Evolutionary conservation across 2,888 invertebrate genomes (phyloP).

Genomic region (Cryptocephalus moraei): DNA sequence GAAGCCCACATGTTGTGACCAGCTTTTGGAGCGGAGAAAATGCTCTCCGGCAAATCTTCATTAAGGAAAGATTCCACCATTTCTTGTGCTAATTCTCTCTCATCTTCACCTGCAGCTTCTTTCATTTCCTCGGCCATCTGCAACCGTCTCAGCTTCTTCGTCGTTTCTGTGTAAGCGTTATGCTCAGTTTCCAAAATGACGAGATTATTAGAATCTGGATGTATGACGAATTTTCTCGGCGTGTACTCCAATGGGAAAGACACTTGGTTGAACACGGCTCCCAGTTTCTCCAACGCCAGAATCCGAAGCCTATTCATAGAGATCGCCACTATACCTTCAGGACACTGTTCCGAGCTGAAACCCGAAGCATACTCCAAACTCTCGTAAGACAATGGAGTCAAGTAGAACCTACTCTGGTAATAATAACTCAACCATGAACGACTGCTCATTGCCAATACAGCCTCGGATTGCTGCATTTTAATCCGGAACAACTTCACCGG

Average conservation of each 20-base stretch:
- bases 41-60: slow-evolving; percentile 86
- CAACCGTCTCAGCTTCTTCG: slow-evolving; percentile 78
- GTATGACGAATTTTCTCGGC: slow-evolving; percentile 88
- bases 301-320: slow-evolving; percentile 95
- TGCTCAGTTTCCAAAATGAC: slow-evolving; percentile 95
- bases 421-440: slow-evolving; percentile 97
- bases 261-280: slow-evolving; percentile 96
- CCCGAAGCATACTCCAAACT: slow-evolving; percentile 96
- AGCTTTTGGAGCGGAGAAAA: slow-evolving; percentile 94
- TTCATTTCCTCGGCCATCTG: slow-evolving; percentile 99
- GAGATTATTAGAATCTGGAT: slow-evolving; percentile 81
- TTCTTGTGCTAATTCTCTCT: slow-evolving; percentile 90
- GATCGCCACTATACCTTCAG: slow-evolving; percentile 98
- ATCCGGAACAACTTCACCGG: slow-evolving; percentile 62
- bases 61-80: slow-evolving; percentile 96
- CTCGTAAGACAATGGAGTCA: slow-evolving; percentile 94
- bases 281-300: slow-evolving; percentile 93
- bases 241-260: slow-evolving; percentile 90
- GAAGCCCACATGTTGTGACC: slow-evolving; percentile 95
- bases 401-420: slow-evolving; percentile 91
- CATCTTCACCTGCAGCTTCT: slow-evolving; percentile 92
- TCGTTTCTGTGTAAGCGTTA: slow-evolving; percentile 95
- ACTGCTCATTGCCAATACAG: slow-evolving; percentile 95
- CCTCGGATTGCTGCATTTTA: slow-evolving; percentile 90
- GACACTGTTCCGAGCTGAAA: slow-evolving; percentile 95